phyloP scores from a whole-genome alignment of 1,140 invertebrate genomes.

The Brachionus plicatilis region DNA sequence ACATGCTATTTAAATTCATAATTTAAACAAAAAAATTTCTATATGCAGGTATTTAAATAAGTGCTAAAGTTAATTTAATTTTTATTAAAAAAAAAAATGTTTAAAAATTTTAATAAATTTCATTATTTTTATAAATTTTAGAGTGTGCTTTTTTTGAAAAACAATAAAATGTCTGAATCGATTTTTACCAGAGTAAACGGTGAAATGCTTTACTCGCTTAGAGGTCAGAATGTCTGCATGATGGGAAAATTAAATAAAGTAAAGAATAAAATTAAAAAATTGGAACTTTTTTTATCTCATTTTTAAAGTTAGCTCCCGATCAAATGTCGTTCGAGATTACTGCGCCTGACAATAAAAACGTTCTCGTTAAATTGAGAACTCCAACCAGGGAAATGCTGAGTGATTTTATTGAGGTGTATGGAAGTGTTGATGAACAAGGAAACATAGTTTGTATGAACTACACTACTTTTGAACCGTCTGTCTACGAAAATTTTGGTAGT shows the following conservation, averaged over 20 bases:
- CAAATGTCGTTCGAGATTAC: slow-evolving; percentile 36
- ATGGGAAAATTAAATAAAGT: slow-evolving; percentile 28
- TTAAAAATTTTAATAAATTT: background rate
- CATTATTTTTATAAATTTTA: background rate
- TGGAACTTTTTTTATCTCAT: background rate
- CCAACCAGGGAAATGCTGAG: slow-evolving; percentile 24
- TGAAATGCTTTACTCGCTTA: background rate
- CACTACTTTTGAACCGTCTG: slow-evolving; percentile 29
- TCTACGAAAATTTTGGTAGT: background rate
- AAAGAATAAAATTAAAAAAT: background rate
- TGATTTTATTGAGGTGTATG: slow-evolving; percentile 33
- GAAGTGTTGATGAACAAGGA: slow-evolving; percentile 39
- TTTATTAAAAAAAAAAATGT: background rate
- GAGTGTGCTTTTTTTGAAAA: slow-evolving; percentile 13
- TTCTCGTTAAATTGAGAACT: slow-evolving; percentile 19
- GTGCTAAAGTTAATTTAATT: background rate
- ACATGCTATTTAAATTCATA: background rate
- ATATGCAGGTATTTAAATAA: background rate
- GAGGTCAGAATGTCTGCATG: slow-evolving; percentile 28
- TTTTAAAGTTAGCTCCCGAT: background rate
- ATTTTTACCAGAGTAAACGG: slow-evolving; percentile 15
- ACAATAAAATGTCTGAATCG: slow-evolving; percentile 29
- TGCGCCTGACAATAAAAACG: background rate
- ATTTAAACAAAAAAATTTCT: background rate
- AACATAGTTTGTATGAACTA: slow-evolving; percentile 31